phyloP scores from a whole-genome alignment of 1,140 invertebrate species.

The Papilio polyxenes region DNA sequence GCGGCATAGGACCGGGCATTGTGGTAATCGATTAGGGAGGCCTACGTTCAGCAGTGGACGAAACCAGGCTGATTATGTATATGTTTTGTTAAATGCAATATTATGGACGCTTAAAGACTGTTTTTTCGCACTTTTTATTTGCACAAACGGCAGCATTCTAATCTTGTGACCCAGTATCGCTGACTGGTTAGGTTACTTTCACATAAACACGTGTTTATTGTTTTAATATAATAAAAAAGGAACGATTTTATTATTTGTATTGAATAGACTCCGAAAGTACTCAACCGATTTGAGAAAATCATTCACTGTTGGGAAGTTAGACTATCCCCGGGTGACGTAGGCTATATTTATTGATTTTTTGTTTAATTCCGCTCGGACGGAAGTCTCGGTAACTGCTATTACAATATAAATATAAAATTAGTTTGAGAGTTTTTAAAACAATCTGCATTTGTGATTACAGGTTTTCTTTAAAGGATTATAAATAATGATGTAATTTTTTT shows the following conservation, averaged over 20 bases:
- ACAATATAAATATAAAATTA: too few relatives aligned
- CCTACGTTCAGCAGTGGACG: too few relatives aligned
- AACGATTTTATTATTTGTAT: neutral
- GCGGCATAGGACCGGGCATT: too few relatives aligned
- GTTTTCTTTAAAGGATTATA: neutral
- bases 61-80: too few relatives aligned
- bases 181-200: slow-evolving; percentile 10
- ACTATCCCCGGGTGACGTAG: too few relatives aligned
- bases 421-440: neutral
- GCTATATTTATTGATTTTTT: too few relatives aligned
- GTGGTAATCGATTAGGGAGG: too few relatives aligned
- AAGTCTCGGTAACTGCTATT: too few relatives aligned
- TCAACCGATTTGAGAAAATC: neutral
- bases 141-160: slow-evolving; percentile 38
- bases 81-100: neutral
- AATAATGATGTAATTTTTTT: neutral
- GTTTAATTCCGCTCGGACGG: too few relatives aligned
- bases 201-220: neutral
- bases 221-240: too few relatives aligned
- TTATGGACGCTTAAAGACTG: neutral
- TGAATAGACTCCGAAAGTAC: neutral
- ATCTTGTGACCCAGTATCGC: neutral
- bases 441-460: neutral
- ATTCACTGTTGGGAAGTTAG: too few relatives aligned
- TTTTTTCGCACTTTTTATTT: slow-evolving; percentile 35